Base-by-base conservation (phyloP, 92 coral and sea anemone species). In the Metridium senile region DNA sequence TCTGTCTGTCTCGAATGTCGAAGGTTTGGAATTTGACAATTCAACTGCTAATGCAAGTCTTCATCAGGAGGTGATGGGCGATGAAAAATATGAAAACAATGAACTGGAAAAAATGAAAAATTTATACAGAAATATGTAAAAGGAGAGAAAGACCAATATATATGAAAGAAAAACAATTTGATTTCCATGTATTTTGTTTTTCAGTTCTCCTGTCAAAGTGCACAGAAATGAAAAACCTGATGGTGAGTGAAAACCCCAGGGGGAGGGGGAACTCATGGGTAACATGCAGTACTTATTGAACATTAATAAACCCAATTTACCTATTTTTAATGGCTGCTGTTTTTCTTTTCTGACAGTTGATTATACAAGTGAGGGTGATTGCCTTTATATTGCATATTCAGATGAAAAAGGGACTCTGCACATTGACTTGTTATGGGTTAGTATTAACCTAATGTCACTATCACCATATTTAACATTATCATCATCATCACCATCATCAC, bases 381-480 rank as follows among this genome's bases (percentile, higher is more conserved):
- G 87, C 53, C 78, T 70, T 21, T 54, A 73, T 30, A 80, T 87
- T 43, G 93, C 85, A 62, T 85, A 82, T 62, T 74, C 81, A 30
- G 99, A 95, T 49, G 88, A 85, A 23, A 81, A 82, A 19, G 99
- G 99, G 21, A 77, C 81, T 23, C 26, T 95, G 22, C 85, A 66
- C 58, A 54, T 95, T 58, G 89, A 95, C 51, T 71, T 91, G 28
- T 72, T 85, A 1, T 87, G 89, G 99, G 99, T 95, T 29, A 80
- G 97, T 84, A 33, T 13, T 20, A 47, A 11, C 6, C 25, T 10
- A 13, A n/a, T n/a, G n/a, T n/a, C n/a, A n/a, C n/a, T n/a, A n/a
- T n/a, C n/a, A n/a, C n/a, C 29, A 47, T 18, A 26, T 1, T 32
- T 66, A 16, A 26, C 19, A 19, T 20, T 57, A 19, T 57, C 25